These are phyloP conservation scores for Tamandua tetradactyla DNA, from an alignment of 2,797 vertebrate genomes.

Conservation along the genomic window DNA sequence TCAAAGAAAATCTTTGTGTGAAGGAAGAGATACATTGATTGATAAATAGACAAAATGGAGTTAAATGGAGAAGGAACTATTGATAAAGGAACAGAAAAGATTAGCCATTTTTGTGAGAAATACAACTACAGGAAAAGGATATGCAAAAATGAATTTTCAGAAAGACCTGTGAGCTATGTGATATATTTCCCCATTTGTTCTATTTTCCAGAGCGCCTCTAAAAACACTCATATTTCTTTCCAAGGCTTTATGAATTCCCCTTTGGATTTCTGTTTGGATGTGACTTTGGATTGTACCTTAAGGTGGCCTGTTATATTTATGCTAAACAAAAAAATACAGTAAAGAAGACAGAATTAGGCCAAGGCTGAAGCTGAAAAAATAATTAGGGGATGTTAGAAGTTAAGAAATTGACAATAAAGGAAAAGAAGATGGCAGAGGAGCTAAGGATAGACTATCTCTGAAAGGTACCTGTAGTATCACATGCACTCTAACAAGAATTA, in stretches of 20 bases:
- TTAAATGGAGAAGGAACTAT: not conserved
- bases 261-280: not conserved
- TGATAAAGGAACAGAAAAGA: not conserved
- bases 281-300: not conserved
- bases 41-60: not conserved
- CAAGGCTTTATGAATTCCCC: not conserved
- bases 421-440: not conserved
- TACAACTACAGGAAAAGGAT: not conserved
- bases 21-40: not conserved
- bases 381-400: not conserved
- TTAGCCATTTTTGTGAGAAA: not conserved
- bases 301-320: not conserved
- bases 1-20: not conserved
- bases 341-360: not conserved
- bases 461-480: not conserved
- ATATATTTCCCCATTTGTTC: not conserved
- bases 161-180: not conserved
- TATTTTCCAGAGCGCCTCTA: not conserved
- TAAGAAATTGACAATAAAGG: not conserved
- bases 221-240: not conserved
- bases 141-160: not conserved
- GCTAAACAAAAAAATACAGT: not conserved
- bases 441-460: not conserved
- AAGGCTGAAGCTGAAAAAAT: not conserved
- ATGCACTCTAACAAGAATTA: not conserved